Percentiles rank a stretch among this genome's conserved stretches.
Conservation (phyloP, 2,888 invertebrate genomes). For the Pristionchus maxplancki region DNA sequence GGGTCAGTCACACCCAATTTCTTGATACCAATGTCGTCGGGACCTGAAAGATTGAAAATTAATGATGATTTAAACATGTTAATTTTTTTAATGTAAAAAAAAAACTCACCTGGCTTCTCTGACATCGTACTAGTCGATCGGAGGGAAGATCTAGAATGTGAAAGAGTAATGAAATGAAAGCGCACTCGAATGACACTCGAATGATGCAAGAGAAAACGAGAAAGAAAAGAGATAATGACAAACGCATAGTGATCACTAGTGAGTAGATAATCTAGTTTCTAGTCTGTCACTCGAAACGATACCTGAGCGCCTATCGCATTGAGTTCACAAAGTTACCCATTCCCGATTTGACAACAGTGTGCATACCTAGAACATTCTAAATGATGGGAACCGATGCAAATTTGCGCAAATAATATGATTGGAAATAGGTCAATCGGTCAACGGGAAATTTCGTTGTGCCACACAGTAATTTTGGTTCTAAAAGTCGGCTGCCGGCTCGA, state of each 20-base stretch:
- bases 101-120: constrained; percentile 26
- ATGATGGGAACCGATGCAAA: background rate
- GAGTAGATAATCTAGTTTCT: constrained; percentile 38
- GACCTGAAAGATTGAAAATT: constrained; percentile 15
- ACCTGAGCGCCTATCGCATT: constrained; percentile 37
- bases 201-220: constrained; percentile 23
- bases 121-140: constrained; percentile 22
- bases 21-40: constrained; percentile 61
- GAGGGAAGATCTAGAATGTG: constrained; percentile 1
- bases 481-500: background rate
- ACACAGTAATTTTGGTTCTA: background rate
- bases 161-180: background rate
- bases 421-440: background rate
- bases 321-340: constrained; percentile 41
- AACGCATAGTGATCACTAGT: background rate
- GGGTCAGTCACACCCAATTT: constrained; percentile 65
- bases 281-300: constrained; percentile 26
- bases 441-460: too few species aligned
- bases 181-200: background rate
- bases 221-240: constrained; percentile 33
- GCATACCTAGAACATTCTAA: constrained; percentile 13
- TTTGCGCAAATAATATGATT: too few species aligned
- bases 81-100: background rate
- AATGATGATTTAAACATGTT: background rate
- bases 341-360: constrained; percentile 25